Percentiles rank a stretch among this genome's conserved stretches.
Conservation (phyloP, 2,888 invertebrate genomes). For the Thalpophila matura region DNA sequence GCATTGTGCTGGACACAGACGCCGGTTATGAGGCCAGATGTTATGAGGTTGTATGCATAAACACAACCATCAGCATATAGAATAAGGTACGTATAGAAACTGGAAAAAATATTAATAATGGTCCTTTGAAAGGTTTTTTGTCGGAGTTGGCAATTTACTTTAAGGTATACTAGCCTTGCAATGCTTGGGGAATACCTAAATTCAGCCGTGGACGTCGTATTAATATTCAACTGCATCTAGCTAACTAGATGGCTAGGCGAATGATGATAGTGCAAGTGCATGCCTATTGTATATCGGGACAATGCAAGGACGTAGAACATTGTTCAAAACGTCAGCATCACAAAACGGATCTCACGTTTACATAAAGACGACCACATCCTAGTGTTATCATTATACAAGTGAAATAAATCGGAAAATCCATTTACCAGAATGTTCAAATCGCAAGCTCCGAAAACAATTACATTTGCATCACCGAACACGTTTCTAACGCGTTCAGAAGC, state of each 20-base stretch:
- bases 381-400: constrained; percentile 32
- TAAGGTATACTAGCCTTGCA: too few species aligned
- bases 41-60: neutral
- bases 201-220: too few species aligned
- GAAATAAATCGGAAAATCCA: constrained; percentile 62
- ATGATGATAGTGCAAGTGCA: too few species aligned
- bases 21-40: constrained; percentile 4
- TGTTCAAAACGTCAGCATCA: constrained; percentile 23
- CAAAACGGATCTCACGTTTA: constrained; percentile 40
- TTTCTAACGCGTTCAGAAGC: constrained; percentile 76
- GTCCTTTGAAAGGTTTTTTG: too few species aligned
- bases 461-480: constrained; percentile 84
- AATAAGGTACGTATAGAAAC: neutral
- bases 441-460: constrained; percentile 59
- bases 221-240: too few species aligned
- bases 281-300: neutral
- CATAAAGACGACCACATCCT: constrained; percentile 17
- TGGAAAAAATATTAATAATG: neutral
- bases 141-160: too few species aligned
- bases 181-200: too few species aligned
- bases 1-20: constrained; percentile 50
- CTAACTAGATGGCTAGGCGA: too few species aligned
- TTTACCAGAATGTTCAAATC: constrained; percentile 51
- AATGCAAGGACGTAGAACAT: constrained; percentile 2
- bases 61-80: neutral